Percentiles rank a stretch among this genome's conserved stretches.
phyloP scores from a whole-genome alignment of 2,797 vertebrate species.

The Eulemur albifrons region DNA sequence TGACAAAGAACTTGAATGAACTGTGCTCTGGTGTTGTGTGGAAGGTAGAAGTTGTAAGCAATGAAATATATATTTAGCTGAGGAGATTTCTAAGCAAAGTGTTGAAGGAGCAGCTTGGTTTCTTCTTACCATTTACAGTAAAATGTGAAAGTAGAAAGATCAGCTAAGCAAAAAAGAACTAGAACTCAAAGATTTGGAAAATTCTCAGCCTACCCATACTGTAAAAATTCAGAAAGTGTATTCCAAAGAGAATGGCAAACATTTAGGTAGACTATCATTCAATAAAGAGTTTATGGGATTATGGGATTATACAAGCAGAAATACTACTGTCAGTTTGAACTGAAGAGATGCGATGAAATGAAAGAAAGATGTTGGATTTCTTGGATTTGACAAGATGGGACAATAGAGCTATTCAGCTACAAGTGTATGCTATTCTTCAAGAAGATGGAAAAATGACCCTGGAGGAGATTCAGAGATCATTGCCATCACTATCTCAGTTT shows the following conservation, averaged over 20 bases:
- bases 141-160: background rate
- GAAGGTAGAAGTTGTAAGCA: background rate
- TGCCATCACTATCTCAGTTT: background rate
- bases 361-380: background rate
- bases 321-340: background rate
- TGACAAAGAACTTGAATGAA: background rate
- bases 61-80: background rate
- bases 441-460: background rate
- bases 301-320: background rate
- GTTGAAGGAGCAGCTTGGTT: background rate
- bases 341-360: background rate
- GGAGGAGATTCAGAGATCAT: background rate
- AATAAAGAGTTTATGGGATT: background rate
- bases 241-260: background rate
- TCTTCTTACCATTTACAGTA: background rate
- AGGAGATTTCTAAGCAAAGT: background rate
- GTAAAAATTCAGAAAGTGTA: background rate
- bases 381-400: background rate
- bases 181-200: background rate
- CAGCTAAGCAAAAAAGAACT: background rate
- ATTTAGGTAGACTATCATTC: background rate
- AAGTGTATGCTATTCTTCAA: background rate
- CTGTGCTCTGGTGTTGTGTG: background rate
- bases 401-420: background rate
- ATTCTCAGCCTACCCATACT: background rate